A percentile compares a stretch with the other conserved stretches of the same genome.
Conservation (phyloP, 2,113 vertebrate species). For the Erythrolamprus reginae region DNA sequence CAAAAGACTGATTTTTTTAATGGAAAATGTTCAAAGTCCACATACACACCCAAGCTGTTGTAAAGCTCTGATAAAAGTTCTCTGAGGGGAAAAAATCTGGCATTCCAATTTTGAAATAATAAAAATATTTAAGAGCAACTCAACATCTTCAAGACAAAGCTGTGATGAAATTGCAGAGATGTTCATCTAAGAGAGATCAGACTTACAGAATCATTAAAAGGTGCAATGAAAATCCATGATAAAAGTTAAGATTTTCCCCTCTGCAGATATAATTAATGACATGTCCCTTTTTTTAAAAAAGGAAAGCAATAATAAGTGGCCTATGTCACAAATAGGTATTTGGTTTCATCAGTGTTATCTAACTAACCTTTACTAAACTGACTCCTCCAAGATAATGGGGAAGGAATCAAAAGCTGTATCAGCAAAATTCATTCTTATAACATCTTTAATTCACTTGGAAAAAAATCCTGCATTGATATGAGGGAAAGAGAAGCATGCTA, state of each 20-base stretch:
- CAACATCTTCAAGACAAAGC: constrained; percentile 3
- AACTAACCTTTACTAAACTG: constrained; percentile 14
- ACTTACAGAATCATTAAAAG: constrained; percentile 26
- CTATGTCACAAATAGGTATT: neutral
- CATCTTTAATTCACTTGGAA: neutral
- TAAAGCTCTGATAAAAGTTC: constrained; percentile 7
- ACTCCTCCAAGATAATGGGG: neutral
- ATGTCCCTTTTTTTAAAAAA: neutral
- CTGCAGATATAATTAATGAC: constrained; percentile 12
- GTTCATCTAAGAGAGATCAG: constrained; percentile 4
- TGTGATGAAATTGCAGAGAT: constrained; percentile 11
- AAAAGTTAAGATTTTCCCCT: constrained; percentile 22
- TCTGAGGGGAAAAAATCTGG: neutral
- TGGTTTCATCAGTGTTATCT: constrained; percentile 1
- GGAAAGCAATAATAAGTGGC: constrained; percentile 13
- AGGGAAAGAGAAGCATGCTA: constrained; percentile 21
- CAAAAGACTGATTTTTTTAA: constrained; percentile 5
- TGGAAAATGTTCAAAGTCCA: constrained; percentile 6
- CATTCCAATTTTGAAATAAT: neutral
- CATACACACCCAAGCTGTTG: neutral
- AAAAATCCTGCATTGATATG: neutral
- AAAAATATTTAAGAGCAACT: constrained; percentile 12
- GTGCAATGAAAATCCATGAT: constrained; percentile 8
- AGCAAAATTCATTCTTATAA: neutral
- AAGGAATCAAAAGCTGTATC: neutral